phyloP scores from a whole-genome alignment of 2,797 vertebrate genomes.

The Dallia pectoralis region DNA sequence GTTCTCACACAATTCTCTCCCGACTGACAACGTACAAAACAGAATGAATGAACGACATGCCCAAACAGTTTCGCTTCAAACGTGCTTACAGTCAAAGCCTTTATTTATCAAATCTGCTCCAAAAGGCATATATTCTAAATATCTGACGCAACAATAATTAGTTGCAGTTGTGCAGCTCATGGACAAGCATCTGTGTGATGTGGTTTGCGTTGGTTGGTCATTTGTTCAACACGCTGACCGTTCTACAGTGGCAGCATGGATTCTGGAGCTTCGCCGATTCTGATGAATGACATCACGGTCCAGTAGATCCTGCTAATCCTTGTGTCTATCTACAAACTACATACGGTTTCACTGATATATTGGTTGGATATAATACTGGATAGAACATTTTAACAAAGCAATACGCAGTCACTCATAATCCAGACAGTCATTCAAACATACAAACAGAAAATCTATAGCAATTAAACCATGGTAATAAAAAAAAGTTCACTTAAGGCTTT shows the following conservation, averaged over 20 bases:
- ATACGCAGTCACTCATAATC: slow-evolving; percentile 11
- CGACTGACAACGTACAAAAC: not conserved
- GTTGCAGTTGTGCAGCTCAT: slow-evolving; percentile 18
- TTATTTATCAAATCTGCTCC: slow-evolving; percentile 52
- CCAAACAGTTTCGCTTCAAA: slow-evolving; percentile 21
- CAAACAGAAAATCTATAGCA: slow-evolving; percentile 15
- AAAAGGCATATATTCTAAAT: slow-evolving; percentile 59
- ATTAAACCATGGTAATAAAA: slow-evolving; percentile 39
- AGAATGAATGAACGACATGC: slow-evolving; percentile 3
- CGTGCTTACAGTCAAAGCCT: slow-evolving; percentile 40
- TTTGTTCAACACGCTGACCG: slow-evolving; percentile 7
- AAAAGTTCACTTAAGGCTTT: slow-evolving; percentile 54
- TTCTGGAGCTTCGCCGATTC: not conserved
- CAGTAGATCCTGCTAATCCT: slow-evolving; percentile 6
- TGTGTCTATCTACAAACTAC: slow-evolving; percentile 12
- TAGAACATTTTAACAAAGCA: not conserved
- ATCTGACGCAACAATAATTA: slow-evolving; percentile 35
- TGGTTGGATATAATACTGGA: slow-evolving; percentile 15
- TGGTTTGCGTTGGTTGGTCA: slow-evolving; percentile 2
- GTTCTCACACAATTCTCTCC: not conserved
- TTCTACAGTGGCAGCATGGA: not conserved
- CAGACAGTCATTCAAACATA: not conserved
- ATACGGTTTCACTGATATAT: slow-evolving; percentile 11
- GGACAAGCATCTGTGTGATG: slow-evolving; percentile 16
- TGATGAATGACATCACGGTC: slow-evolving; percentile 7